A percentile compares a stretch with the other conserved stretches of the same genome.
These are phyloP conservation scores for Styela plicata DNA, from an alignment of 23 tunicate species.

Conservation along the genomic window DNA sequence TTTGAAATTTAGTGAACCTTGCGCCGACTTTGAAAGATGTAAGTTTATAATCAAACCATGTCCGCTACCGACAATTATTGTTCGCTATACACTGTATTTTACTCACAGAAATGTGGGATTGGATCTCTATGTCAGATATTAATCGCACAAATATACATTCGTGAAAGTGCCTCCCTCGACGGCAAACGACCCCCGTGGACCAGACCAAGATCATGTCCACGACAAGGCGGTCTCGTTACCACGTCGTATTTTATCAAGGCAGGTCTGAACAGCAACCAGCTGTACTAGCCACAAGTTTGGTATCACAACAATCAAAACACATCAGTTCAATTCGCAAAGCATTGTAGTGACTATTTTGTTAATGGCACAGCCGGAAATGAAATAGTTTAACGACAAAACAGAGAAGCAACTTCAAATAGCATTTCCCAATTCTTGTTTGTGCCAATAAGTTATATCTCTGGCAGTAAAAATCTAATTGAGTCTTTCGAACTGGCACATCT, in stretches of 20 bases:
- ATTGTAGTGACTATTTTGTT: neutral
- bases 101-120: too few species aligned
- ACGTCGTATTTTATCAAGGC: too few species aligned
- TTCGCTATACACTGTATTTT: neutral
- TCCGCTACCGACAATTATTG: neutral
- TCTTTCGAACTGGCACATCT: neutral
- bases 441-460: too few species aligned
- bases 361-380: neutral
- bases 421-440: neutral
- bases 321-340: neutral
- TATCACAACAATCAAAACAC: neutral
- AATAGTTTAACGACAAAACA: neutral
- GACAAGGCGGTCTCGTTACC: too few species aligned
- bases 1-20: neutral
- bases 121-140: too few species aligned
- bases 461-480: neutral
- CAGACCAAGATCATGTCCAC: too few species aligned
- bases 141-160: too few species aligned
- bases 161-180: too few species aligned
- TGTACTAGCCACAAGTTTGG: neutral
- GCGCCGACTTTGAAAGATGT: neutral
- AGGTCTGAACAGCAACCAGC: neutral
- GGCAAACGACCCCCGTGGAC: too few species aligned
- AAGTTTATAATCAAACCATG: neutral
- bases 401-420: neutral